Base-by-base conservation (phyloP, 2,888 invertebrate genomes). In the Phania funesta region DNA sequence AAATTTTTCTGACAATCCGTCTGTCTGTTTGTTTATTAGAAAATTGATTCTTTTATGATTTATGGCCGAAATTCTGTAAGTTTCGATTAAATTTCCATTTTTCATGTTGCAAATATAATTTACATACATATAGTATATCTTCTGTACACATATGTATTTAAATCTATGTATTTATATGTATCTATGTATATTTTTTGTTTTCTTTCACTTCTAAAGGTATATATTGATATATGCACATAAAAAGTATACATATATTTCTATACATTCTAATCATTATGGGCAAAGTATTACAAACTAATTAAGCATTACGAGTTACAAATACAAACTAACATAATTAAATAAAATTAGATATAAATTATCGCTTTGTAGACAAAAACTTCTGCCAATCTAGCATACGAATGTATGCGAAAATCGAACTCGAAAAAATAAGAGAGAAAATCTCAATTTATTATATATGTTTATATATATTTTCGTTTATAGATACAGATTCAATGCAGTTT, bases 301-400 rank as follows among this genome's bases (percentile, higher is more conserved):
- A 83, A 75, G 79, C 74, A 71, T 67, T 75, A 80, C 56, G 67
- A 68, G 35, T 70, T 77, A 83, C 78, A 79, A 67, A 65, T 78
- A 82, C 74, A 79, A 70, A 83, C 74, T 82, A 78, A 82, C 38
- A 74, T 77, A 73, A 73, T 81, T 73, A 77, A 81, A 74, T 81
- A 77, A 81, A 77, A 81, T 78, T 58, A 82, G 64, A 78, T 74
- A 77, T 68, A 74, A 62, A 18, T 74, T 56, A 74, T 82, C 60
- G 73, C 54, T 73, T 65, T 73, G 54, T 48, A 60, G 35, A 52
- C 50, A 68, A 44, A 68, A 74, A 50, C 62, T n/a, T n/a, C n/a
- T n/a, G n/a, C n/a, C n/a, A n/a, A n/a, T n/a, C n/a, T n/a, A n/a
- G n/a, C n/a, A n/a, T n/a, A n/a, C n/a, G n/a, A n/a, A 29, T 29